These are phyloP conservation scores for Scarus forsteni DNA, from an alignment of 2,797 vertebrate species.

Conservation along the genomic window DNA sequence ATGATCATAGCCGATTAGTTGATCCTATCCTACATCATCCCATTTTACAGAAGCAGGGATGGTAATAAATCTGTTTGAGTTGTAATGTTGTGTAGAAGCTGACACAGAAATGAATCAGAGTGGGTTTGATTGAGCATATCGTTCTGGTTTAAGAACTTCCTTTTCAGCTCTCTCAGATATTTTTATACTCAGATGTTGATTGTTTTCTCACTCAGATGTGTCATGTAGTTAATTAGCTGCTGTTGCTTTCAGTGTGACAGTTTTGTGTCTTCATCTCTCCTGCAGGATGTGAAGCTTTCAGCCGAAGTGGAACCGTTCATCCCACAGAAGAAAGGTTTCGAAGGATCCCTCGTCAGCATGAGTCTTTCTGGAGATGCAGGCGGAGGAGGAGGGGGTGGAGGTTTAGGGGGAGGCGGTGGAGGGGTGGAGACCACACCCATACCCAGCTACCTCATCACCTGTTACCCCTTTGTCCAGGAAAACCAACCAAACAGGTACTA, in stretches of 20 bases:
- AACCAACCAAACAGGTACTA: conserved; percentile 95
- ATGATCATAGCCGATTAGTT: background rate
- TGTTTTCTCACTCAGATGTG: background rate
- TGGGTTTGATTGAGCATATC: too few relatives aligned
- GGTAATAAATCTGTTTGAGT: background rate
- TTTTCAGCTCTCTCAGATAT: background rate
- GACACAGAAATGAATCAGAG: background rate
- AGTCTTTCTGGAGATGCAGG: conserved; percentile 88
- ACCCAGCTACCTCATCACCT: conserved; percentile 98
- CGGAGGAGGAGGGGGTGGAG: conserved; percentile 81
- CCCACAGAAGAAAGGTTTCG: conserved; percentile 96
- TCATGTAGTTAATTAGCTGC: conserved; percentile 12
- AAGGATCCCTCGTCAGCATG: conserved; percentile 92
- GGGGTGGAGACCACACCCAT: conserved; percentile 93
- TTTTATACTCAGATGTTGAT: background rate
- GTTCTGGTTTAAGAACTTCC: background rate
- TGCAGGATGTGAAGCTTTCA: conserved; percentile 97
- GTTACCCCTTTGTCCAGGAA: conserved; percentile 98
- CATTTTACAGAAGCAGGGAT: background rate
- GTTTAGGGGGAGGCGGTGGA: conserved; percentile 83
- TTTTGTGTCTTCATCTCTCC: conserved; percentile 30
- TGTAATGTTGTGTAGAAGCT: rapidly evolving
- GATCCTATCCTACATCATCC: background rate
- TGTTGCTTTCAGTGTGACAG: conserved; percentile 2
- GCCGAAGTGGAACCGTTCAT: conserved; percentile 99